These are phyloP conservation scores for Mungos mungo DNA, from an alignment of 2,113 vertebrate genomes.

Conservation along the genomic window DNA sequence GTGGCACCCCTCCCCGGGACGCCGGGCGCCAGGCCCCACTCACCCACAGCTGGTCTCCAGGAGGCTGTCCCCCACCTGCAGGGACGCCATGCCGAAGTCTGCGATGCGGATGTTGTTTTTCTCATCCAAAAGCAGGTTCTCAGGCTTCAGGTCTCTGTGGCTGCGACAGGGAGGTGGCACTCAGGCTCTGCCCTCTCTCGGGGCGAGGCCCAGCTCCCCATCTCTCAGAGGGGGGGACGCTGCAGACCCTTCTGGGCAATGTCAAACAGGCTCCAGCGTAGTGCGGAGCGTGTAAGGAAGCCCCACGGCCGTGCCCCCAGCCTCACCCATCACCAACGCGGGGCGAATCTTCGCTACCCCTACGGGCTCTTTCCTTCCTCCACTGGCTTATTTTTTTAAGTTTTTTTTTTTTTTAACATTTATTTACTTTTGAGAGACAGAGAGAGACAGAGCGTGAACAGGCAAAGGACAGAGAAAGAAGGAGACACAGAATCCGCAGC, in stretches of 20 bases:
- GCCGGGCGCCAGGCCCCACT: constrained; percentile 65
- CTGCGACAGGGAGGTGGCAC: constrained; percentile 72
- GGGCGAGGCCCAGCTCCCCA: too few relatives aligned
- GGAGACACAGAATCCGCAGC: too few relatives aligned
- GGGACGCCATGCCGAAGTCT: constrained; percentile 96
- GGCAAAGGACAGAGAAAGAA: too few relatives aligned
- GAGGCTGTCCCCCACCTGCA: constrained; percentile 96
- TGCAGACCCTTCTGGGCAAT: neutral
- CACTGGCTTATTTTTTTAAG: neutral
- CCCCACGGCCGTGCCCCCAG: fast-evolving
- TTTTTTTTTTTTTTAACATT: too few relatives aligned
- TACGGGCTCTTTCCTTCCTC: neutral
- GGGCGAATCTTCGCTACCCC: neutral
- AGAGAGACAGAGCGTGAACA: too few relatives aligned
- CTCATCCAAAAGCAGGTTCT: constrained; percentile 95
- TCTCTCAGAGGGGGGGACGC: neutral
- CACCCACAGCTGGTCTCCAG: constrained; percentile 97
- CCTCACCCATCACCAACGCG: fast-evolving
- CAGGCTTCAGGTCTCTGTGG: constrained; percentile 96
- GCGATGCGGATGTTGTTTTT: constrained; percentile 96
- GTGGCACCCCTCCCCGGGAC: neutral
- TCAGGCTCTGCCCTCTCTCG: neutral
- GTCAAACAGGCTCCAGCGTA: neutral
- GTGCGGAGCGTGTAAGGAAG: neutral
- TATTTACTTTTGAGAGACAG: too few relatives aligned